Evolutionary conservation across 2,113 vertebrate species (phyloP).

Genomic region (Aviceda subcristata): DNA sequence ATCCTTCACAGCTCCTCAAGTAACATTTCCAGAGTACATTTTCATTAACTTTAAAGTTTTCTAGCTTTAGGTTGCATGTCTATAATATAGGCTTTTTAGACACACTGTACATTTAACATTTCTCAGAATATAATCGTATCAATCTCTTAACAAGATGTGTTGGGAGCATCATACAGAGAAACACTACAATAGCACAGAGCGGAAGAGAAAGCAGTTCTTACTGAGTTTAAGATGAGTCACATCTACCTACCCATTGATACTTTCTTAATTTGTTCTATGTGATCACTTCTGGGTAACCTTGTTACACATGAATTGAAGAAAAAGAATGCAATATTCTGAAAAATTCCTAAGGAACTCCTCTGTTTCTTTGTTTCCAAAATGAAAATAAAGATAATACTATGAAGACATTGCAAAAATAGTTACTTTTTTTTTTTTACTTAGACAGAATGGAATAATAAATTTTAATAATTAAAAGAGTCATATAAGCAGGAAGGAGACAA

Average conservation of each 20-base stretch:
- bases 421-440: not conserved
- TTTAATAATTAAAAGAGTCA: not conserved
- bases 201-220: not conserved
- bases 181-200: not conserved
- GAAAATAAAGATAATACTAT: not conserved
- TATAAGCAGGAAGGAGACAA: not conserved
- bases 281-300: not conserved
- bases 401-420: not conserved
- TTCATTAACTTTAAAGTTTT: not conserved
- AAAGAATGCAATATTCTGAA: not conserved
- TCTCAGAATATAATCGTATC: not conserved
- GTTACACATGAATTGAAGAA: not conserved
- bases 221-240: not conserved
- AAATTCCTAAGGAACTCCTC: not conserved
- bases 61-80: not conserved
- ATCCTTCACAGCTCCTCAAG: not conserved
- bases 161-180: not conserved
- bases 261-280: not conserved
- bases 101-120: not conserved
- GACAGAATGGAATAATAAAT: not conserved
- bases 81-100: not conserved
- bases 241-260: not conserved
- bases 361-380: not conserved
- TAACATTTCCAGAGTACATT: not conserved
- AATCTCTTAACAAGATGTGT: not conserved